These are phyloP conservation scores for Argyrosomus regius DNA, from an alignment of 2,797 vertebrate species.

Conservation along the genomic window DNA sequence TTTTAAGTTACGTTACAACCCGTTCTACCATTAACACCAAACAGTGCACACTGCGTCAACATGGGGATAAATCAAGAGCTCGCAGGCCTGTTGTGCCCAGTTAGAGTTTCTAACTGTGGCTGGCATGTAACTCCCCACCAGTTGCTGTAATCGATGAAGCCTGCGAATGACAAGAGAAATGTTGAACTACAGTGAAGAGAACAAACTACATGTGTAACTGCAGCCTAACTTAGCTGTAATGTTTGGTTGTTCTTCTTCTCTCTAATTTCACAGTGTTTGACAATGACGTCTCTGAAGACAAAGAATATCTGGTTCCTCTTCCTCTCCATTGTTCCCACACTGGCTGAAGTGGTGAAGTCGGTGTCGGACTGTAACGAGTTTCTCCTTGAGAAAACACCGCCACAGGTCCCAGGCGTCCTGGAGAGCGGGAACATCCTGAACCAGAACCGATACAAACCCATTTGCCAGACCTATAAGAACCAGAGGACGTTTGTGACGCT, in stretches of 20 bases:
- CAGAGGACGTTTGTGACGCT: slow-evolving; percentile 42
- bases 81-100: no score
- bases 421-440: not conserved
- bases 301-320: slow-evolving; percentile 26
- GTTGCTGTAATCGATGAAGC: no score
- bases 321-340: not conserved
- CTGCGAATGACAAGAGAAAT: no score
- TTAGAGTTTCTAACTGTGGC: no score
- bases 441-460: slow-evolving; percentile 37
- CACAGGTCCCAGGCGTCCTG: slow-evolving; percentile 31
- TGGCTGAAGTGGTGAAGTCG: slow-evolving; percentile 6
- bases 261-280: not conserved
- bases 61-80: no score
- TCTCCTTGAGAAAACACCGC: not conserved
- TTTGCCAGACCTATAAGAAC: slow-evolving; percentile 47
- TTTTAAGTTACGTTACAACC: no score
- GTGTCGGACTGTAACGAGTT: slow-evolving; percentile 22
- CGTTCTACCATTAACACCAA: no score
- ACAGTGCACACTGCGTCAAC: no score
- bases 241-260: not conserved
- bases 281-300: not conserved
- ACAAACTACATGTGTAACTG: no score
- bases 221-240: not conserved
- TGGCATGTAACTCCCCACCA: no score
- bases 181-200: no score